These are phyloP conservation scores for Crossaster papposus DNA, from an alignment of 53 echinoderm and acorn worm species.

Conservation along the genomic window DNA sequence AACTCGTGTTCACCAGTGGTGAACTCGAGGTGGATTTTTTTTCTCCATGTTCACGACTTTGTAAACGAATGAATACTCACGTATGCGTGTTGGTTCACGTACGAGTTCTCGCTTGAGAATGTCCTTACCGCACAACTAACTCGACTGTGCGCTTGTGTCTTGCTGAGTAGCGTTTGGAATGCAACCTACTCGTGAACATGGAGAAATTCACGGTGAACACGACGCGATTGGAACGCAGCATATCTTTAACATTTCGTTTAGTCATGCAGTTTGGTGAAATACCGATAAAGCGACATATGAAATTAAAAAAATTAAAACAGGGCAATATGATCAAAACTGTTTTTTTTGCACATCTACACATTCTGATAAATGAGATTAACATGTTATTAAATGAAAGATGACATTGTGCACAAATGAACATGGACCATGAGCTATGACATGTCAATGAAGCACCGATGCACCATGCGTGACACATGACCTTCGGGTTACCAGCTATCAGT, in stretches of 20 bases:
- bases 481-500: not conserved
- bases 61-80: too few relatives aligned
- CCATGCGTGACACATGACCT: slow-evolving; percentile 25
- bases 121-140: too few relatives aligned
- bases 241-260: not conserved
- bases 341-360: not conserved
- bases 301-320: not conserved
- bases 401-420: not conserved
- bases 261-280: slow-evolving; percentile 9
- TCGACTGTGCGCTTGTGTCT: too few relatives aligned
- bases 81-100: too few relatives aligned
- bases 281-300: not conserved
- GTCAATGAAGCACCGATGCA: slow-evolving; percentile 2
- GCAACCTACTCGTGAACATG: too few relatives aligned
- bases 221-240: too few relatives aligned
- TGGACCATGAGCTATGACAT: not conserved
- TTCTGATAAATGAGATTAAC: not conserved
- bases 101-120: too few relatives aligned
- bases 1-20: too few relatives aligned
- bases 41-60: too few relatives aligned
- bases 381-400: not conserved
- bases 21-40: too few relatives aligned
- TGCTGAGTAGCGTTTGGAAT: too few relatives aligned
- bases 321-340: not conserved
- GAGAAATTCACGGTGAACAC: too few relatives aligned